A percentile compares a stretch with the other conserved stretches of the same genome.
Conservation (phyloP, 1,140 invertebrate genomes). For the Hycleus cichorii region DNA sequence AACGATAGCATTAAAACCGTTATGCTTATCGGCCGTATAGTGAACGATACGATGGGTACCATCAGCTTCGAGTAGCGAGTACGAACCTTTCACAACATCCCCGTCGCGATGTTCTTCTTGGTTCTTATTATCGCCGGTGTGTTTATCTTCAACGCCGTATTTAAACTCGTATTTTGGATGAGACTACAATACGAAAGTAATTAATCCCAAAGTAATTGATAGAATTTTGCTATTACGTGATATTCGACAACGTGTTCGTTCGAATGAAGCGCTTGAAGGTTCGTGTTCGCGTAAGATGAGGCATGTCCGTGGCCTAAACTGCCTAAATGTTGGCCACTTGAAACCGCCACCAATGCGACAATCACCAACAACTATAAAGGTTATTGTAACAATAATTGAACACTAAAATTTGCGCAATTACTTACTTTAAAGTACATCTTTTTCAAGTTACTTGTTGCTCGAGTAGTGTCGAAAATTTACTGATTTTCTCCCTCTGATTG, state of each 20-base stretch:
- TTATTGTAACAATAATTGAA: no score
- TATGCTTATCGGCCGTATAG: constrained; percentile 7
- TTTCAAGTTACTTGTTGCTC: background rate
- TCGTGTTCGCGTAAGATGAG: no score
- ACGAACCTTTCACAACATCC: constrained; percentile 2
- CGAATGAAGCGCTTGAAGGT: no score
- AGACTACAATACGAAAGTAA: constrained; percentile 37
- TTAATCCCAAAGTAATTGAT: no score
- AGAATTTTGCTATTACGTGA: background rate
- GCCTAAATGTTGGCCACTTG: no score
- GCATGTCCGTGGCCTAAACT: background rate
- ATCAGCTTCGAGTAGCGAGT: background rate
- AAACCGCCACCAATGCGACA: no score
- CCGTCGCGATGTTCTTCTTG: constrained; percentile 32
- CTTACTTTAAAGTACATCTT: no score
- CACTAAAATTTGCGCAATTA: no score
- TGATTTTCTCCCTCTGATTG: no score
- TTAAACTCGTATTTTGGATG: constrained; percentile 59
- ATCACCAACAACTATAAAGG: no score
- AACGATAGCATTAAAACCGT: constrained; percentile 1
- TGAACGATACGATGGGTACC: constrained; percentile 3
- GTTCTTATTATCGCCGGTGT: constrained; percentile 57
- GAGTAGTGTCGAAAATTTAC: no score
- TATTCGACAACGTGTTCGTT: background rate
- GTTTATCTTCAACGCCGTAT: constrained; percentile 58